Evolutionary conservation across 2,797 vertebrate genomes (phyloP).

Genomic region (Propithecus perrieri): DNA sequence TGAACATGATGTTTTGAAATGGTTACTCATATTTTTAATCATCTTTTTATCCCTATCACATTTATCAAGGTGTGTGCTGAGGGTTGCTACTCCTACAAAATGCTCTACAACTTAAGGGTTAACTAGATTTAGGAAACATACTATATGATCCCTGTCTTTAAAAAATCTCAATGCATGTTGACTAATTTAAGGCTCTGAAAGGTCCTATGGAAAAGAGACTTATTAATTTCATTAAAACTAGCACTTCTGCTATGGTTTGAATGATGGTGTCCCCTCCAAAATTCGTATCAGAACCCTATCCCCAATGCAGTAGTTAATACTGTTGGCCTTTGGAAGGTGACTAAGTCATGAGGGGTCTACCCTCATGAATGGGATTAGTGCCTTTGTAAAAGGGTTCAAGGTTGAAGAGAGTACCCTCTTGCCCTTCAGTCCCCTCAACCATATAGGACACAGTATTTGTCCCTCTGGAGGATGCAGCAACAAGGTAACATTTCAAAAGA

Average conservation of each 20-base stretch:
- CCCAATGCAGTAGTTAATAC: neutral
- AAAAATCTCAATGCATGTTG: slow-evolving; percentile 17
- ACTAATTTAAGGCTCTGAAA: slow-evolving; percentile 33
- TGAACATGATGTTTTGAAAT: neutral
- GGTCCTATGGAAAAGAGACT: neutral
- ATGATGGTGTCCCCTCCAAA: neutral
- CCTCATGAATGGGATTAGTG: neutral
- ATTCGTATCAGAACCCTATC: neutral
- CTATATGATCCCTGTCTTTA: neutral
- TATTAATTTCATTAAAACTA: slow-evolving; percentile 2
- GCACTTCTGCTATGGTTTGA: neutral
- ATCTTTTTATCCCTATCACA: slow-evolving; percentile 2
- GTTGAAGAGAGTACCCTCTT: neutral
- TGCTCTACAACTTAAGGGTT: neutral
- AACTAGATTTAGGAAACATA: slow-evolving; percentile 4
- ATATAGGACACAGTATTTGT: neutral
- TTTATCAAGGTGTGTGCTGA: slow-evolving; percentile 11
- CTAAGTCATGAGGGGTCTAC: neutral
- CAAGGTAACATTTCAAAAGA: neutral
- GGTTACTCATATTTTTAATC: slow-evolving; percentile 19
- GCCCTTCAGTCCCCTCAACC: neutral
- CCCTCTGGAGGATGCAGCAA: neutral
- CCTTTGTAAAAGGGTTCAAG: neutral
- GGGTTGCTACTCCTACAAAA: neutral
- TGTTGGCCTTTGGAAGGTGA: neutral